A percentile compares a stretch with the other conserved stretches of the same genome.
Evolutionary conservation across 2,113 vertebrate species (phyloP).

Genomic region (Macheiramphus alcinus): DNA sequence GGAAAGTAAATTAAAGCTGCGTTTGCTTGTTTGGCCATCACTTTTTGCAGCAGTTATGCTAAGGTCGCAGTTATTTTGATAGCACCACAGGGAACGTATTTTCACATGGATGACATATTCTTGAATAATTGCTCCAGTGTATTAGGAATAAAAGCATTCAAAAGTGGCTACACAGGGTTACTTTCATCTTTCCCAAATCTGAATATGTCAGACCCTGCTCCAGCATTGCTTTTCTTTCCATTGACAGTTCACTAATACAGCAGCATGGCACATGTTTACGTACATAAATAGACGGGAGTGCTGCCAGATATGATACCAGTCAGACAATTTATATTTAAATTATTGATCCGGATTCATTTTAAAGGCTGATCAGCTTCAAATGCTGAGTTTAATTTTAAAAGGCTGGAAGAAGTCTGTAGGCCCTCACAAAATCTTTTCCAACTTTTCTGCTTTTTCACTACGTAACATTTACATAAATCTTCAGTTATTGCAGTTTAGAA

Average conservation of each 20-base stretch:
- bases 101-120: background rate
- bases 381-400: background rate
- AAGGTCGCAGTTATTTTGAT: background rate
- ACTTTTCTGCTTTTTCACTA: background rate
- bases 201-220: background rate
- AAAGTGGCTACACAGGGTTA: background rate
- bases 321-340: background rate
- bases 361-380: background rate
- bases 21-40: background rate
- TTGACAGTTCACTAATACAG: background rate
- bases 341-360: background rate
- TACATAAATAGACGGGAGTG: background rate
- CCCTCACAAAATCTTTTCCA: background rate
- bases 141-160: conserved; percentile 11
- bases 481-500: background rate
- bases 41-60: background rate
- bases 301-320: background rate
- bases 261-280: background rate
- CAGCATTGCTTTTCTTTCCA: background rate
- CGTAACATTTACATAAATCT: background rate
- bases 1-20: background rate
- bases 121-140: background rate
- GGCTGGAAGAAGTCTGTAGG: background rate
- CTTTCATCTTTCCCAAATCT: background rate
- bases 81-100: background rate